Base-by-base conservation (phyloP, 2,888 invertebrate genomes). In the Odiellus spinosus region DNA sequence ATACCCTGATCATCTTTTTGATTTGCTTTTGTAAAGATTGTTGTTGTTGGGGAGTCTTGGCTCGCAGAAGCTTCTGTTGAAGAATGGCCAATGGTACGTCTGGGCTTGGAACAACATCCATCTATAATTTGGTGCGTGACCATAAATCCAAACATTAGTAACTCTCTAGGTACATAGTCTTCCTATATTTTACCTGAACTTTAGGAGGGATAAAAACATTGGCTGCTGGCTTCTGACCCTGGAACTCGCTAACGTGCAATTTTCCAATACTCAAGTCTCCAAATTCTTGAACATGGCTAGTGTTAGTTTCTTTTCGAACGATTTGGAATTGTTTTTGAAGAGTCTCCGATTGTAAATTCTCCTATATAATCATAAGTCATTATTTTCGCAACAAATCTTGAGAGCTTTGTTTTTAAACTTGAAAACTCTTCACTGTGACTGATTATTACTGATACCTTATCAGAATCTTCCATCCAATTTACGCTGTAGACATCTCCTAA, bases 401-500 rank as follows among this genome's bases (percentile, higher is more conserved):
- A 4, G 17, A 18, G 10, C 15, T 11, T 40, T n/a, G n/a, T n/a
- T n/a, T n/a, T n/a, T n/a, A n/a, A n/a, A n/a, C n/a, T n/a, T n/a
- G n/a, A 20, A 3, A 26, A 4, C 26, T 26, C 8, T 8, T 26
- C 26, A 6, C 26, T 26, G 26, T 6, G 26, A 26, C 26, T 26
- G 8, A 8, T 6, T 26, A 26, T 26, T 26, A 8, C 26, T 26
- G 26, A 8, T 26, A 26, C 50, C 44, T 52, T 21, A 39, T 54
- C 56, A 3, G 53, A 51, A 47, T 50, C 73, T 57, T 74, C 68
- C 72, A 76, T 73, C 76, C 76, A 76, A 47, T 67, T 72, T 15
- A 75, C 72, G 54, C 73, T 73, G 63, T 75, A 76, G 3, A 73
- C 66, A 61, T 76, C 76, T 10, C 75, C 76, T 5, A 76, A 65